phyloP scores from a whole-genome alignment of 2,797 vertebrate species.

The Semotilus atromaculatus region DNA sequence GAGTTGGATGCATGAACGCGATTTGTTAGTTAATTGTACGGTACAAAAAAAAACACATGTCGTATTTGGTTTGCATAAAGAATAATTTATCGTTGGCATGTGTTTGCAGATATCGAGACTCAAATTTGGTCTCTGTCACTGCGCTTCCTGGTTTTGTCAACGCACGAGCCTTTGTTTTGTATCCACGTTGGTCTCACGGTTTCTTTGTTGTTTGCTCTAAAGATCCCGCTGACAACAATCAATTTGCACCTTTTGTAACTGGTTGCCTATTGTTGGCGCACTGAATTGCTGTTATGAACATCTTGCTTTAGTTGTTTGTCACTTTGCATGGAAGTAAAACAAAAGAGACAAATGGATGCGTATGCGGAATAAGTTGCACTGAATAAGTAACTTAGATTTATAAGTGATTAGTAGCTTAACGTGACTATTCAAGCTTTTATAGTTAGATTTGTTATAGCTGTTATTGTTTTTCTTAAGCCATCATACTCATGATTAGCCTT shows the following conservation, averaged over 20 bases:
- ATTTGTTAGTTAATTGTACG: neutral
- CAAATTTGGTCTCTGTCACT: neutral
- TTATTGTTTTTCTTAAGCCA: slow-evolving; percentile 31
- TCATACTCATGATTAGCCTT: slow-evolving; percentile 42
- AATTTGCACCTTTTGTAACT: slow-evolving; percentile 31
- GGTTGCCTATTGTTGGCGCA: slow-evolving; percentile 3
- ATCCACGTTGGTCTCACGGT: slow-evolving; percentile 53
- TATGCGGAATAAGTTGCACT: neutral
- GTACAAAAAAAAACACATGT: neutral
- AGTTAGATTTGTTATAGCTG: neutral
- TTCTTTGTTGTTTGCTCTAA: slow-evolving; percentile 48
- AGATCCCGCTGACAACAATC: slow-evolving; percentile 38
- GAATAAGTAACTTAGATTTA: neutral
- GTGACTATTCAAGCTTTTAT: neutral
- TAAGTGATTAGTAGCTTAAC: neutral
- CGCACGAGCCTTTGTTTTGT: slow-evolving; percentile 55
- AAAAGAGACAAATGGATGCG: neutral
- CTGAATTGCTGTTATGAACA: neutral
- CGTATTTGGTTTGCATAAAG: neutral
- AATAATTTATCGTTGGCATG: neutral
- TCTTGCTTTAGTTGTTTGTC: slow-evolving; percentile 28
- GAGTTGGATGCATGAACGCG: neutral
- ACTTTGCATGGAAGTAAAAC: slow-evolving; percentile 11
- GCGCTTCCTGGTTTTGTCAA: slow-evolving; percentile 35
- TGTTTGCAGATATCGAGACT: slow-evolving; percentile 17